Percentiles rank a stretch among this genome's conserved stretches.
phyloP scores from a whole-genome alignment of 1,140 invertebrate species.

The Brachionus calyciflorus region DNA sequence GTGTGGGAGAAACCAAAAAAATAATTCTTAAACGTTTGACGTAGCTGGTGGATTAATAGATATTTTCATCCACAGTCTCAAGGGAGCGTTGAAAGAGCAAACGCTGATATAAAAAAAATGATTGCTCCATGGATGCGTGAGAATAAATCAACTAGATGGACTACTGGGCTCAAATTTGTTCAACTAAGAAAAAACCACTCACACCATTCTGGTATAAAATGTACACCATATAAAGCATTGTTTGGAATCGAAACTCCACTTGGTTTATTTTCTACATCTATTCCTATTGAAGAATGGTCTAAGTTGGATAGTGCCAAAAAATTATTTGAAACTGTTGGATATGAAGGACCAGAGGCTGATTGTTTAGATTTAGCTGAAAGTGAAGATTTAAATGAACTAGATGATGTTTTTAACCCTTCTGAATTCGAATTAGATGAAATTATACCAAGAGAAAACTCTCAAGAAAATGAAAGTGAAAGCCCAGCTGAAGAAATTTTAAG shows the following conservation, averaged over 20 bases:
- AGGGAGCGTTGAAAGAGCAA: constrained; percentile 50
- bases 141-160: neutral
- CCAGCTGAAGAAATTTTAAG: neutral
- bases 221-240: constrained; percentile 8
- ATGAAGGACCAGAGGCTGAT: neutral
- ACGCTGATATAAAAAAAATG: constrained; percentile 46
- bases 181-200: constrained; percentile 29
- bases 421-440: neutral
- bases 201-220: neutral
- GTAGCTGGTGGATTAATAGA: no score
- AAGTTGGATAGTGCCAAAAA: constrained; percentile 11
- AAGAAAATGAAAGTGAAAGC: neutral
- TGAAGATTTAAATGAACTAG: neutral
- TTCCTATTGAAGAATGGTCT: constrained; percentile 22
- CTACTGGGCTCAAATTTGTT: constrained; percentile 3
- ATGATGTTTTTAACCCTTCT: neutral
- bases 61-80: constrained; percentile 51
- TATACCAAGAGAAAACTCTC: neutral
- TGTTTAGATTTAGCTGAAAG: neutral
- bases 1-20: neutral
- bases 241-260: constrained; percentile 4
- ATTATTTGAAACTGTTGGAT: constrained; percentile 12
- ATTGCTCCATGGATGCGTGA: neutral
- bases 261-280: neutral
- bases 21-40: neutral